These are phyloP conservation scores for Stercorarius parasiticus DNA, from an alignment of 2,113 vertebrate species.

Conservation along the genomic window DNA sequence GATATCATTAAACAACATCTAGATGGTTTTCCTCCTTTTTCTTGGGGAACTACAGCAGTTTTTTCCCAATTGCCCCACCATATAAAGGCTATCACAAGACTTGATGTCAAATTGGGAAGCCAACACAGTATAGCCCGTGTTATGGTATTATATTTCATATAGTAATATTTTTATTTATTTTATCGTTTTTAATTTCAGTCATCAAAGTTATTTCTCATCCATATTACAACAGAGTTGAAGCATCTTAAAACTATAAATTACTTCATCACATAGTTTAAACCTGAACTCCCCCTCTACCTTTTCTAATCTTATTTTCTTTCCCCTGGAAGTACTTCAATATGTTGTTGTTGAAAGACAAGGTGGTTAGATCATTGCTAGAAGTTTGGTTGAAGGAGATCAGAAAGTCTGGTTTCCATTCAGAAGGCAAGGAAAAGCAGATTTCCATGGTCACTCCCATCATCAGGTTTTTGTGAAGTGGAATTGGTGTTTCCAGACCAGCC, in stretches of 20 bases:
- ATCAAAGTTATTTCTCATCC: not conserved
- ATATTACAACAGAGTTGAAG: not conserved
- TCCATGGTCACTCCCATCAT: not conserved
- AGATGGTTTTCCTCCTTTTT: not conserved
- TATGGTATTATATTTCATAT: not conserved
- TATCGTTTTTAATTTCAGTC: not conserved
- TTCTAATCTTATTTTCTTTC: not conserved
- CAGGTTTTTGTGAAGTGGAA: not conserved
- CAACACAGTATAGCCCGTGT: not conserved
- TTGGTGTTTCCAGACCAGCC: not conserved
- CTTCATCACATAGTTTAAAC: not conserved
- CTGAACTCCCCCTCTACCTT: not conserved
- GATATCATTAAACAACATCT: not conserved
- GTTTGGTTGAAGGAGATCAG: not conserved
- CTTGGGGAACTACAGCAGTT: not conserved
- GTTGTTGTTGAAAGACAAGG: not conserved
- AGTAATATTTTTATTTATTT: not conserved
- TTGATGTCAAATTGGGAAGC: not conserved
- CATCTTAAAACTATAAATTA: not conserved
- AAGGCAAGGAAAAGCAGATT: not conserved
- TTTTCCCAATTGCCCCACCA: not conserved
- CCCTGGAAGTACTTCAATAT: not conserved
- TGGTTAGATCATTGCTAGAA: not conserved
- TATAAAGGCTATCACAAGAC: not conserved
- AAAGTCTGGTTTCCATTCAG: not conserved